Conservation (phyloP, 1,140 invertebrate species). For the Drosophila athabasca region DNA sequence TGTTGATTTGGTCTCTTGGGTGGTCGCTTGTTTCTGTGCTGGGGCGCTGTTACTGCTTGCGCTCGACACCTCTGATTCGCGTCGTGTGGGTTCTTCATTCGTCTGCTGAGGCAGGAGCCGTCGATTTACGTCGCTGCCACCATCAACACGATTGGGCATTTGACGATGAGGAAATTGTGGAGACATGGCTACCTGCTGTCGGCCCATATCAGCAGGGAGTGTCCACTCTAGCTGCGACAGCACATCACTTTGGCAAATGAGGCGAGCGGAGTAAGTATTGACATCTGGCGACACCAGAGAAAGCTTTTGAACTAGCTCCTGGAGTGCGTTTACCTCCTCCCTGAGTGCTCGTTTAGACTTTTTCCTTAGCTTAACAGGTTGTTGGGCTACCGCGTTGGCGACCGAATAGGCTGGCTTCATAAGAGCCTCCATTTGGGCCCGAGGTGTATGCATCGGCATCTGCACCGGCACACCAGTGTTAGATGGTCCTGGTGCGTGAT, state of each 20-base stretch:
- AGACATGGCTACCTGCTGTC: not conserved
- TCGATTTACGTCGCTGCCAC: constrained; percentile 29
- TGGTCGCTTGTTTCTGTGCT: constrained; percentile 11
- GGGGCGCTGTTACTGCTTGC: constrained; percentile 43
- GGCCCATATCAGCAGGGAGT: not conserved
- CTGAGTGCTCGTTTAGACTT: constrained; percentile 41
- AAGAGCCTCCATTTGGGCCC: constrained; percentile 2
- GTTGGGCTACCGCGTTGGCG: not conserved
- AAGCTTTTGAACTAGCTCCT: constrained; percentile 50
- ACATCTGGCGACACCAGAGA: constrained; percentile 50
- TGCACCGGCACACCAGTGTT: constrained; percentile 28
- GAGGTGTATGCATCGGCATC: not conserved
- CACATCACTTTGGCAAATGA: constrained; percentile 54
- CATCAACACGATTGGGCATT: constrained; percentile 38
- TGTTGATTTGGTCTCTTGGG: constrained; percentile 1
- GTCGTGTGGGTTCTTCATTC: constrained; percentile 24
- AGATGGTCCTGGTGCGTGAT: constrained; percentile 8
- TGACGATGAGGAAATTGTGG: constrained; percentile 2
- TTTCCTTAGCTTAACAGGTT: constrained; percentile 9
- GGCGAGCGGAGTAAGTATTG: constrained; percentile 32
- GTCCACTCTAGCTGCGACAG: constrained; percentile 56
- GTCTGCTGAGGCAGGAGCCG: constrained; percentile 2
- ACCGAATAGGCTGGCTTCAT: not conserved
- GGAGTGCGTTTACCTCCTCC: constrained; percentile 52
- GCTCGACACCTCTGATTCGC: constrained; percentile 58